Conservation (phyloP, 2,113 vertebrate genomes). For the Oreochromis aureus region DNA sequence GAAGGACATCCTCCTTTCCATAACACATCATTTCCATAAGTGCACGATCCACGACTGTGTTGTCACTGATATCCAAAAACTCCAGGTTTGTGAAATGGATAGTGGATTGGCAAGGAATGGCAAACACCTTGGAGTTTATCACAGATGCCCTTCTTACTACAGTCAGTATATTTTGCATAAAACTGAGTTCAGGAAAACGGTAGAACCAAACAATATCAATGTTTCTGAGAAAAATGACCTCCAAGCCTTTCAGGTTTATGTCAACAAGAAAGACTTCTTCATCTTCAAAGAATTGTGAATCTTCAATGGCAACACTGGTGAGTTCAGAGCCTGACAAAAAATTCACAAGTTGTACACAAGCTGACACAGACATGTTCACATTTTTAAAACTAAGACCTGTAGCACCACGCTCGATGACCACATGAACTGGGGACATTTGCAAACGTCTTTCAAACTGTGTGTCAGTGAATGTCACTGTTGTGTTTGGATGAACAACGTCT, state of each 20-base stretch:
- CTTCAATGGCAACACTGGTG: constrained; percentile 48
- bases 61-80: too few species aligned
- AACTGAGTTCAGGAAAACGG: constrained; percentile 5
- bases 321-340: not conserved
- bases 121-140: too few species aligned
- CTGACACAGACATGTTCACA: constrained; percentile 14
- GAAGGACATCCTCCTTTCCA: too few species aligned
- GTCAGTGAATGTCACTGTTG: constrained; percentile 66
- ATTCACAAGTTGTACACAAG: not conserved
- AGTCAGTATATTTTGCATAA: too few species aligned
- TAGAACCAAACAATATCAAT: constrained; percentile 10
- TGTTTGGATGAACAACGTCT: constrained; percentile 60
- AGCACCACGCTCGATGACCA: not conserved
- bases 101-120: too few species aligned
- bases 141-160: too few species aligned
- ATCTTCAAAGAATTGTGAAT: constrained; percentile 3
- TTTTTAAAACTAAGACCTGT: constrained; percentile 57
- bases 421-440: not conserved
- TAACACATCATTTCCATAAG: too few species aligned
- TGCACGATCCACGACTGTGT: too few species aligned
- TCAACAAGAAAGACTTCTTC: rapidly evolving
- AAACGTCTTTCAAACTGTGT: rapidly evolving
- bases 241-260: not conserved
- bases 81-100: too few species aligned
- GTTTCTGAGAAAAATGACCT: constrained; percentile 1